Evolutionary conservation across 1,140 invertebrate genomes (phyloP), one percentile per base, ranked within the genome.

Genomic region (Drosophila ficusphila): DNA sequence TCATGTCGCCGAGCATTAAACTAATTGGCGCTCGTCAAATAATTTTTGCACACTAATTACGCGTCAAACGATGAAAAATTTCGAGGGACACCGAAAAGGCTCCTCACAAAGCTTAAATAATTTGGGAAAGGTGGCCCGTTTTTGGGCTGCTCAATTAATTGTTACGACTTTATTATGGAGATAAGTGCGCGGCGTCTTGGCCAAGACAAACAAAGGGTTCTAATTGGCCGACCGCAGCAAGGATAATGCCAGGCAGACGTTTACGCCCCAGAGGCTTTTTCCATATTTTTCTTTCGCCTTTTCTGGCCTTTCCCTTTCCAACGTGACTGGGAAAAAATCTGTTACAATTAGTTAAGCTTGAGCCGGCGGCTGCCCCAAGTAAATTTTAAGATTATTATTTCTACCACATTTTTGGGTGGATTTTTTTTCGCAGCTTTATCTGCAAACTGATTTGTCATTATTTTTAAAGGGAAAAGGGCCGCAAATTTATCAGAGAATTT

Each of bases 81-180:
- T 67, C 7, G n/a, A 34, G 25, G 38, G 25, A 23, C 46, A 33
- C 1, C 4, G 33, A 46, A 61, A 33, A 31, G 31, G 21, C 47
- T 51, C 9, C n/a, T 14, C 31, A n/a, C 19, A 25, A 52, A 61
- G 64, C 7, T 16, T 12, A 7, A 25, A 33, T 51, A 19, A n/a
- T 12, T n/a, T 25, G 34, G 36, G 12, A 9, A 41, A 49, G 41
- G 33, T 60, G 33, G 14, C 27, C 34, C 38, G 58, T 44, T 61
- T 75, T 65, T 48, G 88, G 83, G 78, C 76, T 71, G 65, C 89
- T 61, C 89, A 90, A 90, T 90, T 90, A 90, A 90, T 90, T 90
- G 76, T 90, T 90, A 90, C 79, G 89, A 89, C 81, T 90, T 86
- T 89, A 90, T 90, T 90, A 88, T 90, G 89, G 68, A 89, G 89